Evolutionary conservation across 2,888 invertebrate species (phyloP), one percentile per base, ranked within the genome.

Genomic region (Beris morrisii): DNA sequence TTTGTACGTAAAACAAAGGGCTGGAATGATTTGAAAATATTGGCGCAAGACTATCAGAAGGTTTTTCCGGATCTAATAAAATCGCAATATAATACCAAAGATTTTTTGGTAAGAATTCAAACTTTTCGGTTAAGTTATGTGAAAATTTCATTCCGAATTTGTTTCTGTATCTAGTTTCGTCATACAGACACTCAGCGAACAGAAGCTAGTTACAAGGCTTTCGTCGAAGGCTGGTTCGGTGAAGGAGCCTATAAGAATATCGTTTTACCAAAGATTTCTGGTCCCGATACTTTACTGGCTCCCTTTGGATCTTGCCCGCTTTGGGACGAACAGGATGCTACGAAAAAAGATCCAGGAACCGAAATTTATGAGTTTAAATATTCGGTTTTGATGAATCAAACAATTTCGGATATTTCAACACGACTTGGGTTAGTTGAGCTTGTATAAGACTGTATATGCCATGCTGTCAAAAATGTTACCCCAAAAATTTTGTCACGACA

Each of bases 41-140:
- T 91, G 2, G 92, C 90, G 0, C 83, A 87, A 73, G 82, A 88
- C 31, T 88, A 88, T 79, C 87, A 85, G 74, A 82, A 84, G 15
- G 84, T 84, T 73, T 90, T 87, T 75, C 86, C 88, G 0, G 82
- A 84, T 0, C 79, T 92, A 0, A 78, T 92, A 22, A 82, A 82
- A 38, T 77, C 72, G 4, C 82, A 82, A 0, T 84, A 84, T 63
- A 82, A 83, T 56, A 78, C 79, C 31, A 77, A 82, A 64, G 79
- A 86, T 66, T 88, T 85, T 72, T 75, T 84, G 81, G 88, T 88
- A 78, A 78, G 77, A 38, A 5, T 38, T 3, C 3, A 1, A 38
- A 5, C 5, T 38, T 38, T 38, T 38, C 9, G 7, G 9, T 38
- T 38, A 38, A 5, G 5, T 38, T 7, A 3, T 38, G 38, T 38